Evolutionary conservation across 2,888 invertebrate genomes (phyloP).

Genomic region (Nudaria mundana): DNA sequence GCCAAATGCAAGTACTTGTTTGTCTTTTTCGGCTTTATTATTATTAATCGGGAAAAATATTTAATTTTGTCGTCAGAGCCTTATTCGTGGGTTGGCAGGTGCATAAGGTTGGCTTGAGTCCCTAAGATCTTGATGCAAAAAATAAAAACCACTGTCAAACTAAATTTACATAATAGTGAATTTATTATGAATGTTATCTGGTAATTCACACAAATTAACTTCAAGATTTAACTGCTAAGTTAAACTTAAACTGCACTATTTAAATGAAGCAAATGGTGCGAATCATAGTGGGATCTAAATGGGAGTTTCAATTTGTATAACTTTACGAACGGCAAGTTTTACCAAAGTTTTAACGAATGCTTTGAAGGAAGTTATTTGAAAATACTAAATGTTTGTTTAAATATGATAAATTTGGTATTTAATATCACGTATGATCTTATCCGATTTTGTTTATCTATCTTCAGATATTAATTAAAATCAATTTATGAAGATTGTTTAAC

Average conservation of each 20-base stretch:
- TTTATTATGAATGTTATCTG: background rate
- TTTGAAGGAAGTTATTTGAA: no score
- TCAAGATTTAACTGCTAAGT: slow-evolving; percentile 6
- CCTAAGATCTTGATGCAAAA: background rate
- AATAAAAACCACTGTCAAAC: background rate
- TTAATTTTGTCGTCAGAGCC: background rate
- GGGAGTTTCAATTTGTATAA: slow-evolving; percentile 8
- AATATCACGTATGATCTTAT: no score
- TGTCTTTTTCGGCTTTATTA: background rate
- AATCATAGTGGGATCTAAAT: slow-evolving; percentile 4
- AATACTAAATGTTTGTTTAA: no score
- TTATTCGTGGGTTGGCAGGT: background rate
- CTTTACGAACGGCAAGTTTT: slow-evolving; percentile 3
- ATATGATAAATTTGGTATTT: no score
- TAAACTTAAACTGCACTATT: slow-evolving; percentile 4
- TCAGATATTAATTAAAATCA: no score
- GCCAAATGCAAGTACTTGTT: no score
- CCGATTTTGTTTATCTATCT: no score
- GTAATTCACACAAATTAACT: slow-evolving; percentile 2
- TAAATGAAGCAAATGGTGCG: background rate
- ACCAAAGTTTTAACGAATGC: no score
- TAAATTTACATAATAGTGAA: background rate
- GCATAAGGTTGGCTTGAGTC: background rate
- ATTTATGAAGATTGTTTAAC: no score
- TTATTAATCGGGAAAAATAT: background rate